A percentile compares a stretch with the other conserved stretches of the same genome.
phyloP scores from a whole-genome alignment of 2,888 invertebrate genomes.

The Drosophila parthenogenetica region DNA sequence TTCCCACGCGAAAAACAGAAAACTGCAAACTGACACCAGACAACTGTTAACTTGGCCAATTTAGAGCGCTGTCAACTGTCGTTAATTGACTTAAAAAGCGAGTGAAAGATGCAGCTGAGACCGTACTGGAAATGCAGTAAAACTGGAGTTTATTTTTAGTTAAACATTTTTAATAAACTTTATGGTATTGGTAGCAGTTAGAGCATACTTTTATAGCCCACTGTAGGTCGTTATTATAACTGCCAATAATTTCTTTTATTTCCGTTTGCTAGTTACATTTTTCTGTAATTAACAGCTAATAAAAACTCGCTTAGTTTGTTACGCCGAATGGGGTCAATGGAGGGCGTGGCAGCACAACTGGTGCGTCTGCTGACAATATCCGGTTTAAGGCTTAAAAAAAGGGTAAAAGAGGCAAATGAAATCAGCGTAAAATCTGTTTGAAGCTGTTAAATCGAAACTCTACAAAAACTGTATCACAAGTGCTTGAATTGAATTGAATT shows the following conservation, averaged over 20 bases:
- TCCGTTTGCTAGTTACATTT: slow-evolving; percentile 41
- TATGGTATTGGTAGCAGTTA: too few relatives aligned
- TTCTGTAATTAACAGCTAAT: slow-evolving; percentile 48
- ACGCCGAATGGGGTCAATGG: background rate
- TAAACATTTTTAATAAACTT: too few relatives aligned
- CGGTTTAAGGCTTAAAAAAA: slow-evolving; percentile 37
- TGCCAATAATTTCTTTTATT: slow-evolving; percentile 44
- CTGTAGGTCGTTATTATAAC: background rate
- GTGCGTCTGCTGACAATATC: slow-evolving; percentile 48
- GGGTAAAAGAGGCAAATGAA: slow-evolving; percentile 10
- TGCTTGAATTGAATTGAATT: slow-evolving; percentile 40
- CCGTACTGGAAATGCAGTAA: background rate
- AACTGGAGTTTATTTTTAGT: too few relatives aligned
- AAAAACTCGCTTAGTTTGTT: slow-evolving; percentile 48
- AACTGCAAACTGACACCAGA: slow-evolving; percentile 18
- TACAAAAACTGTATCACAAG: background rate
- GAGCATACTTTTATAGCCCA: background rate
- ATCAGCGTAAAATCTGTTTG: slow-evolving; percentile 13
- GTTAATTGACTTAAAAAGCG: slow-evolving; percentile 17
- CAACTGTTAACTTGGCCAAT: slow-evolving; percentile 21
- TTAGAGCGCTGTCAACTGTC: slow-evolving; percentile 11
- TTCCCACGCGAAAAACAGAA: slow-evolving; percentile 45
- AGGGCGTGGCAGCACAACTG: slow-evolving; percentile 51
- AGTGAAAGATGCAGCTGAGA: background rate
- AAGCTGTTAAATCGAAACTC: slow-evolving; percentile 10